These are phyloP conservation scores for Spinibarbus caldwelli DNA, from an alignment of 2,797 vertebrate species.

Conservation along the genomic window DNA sequence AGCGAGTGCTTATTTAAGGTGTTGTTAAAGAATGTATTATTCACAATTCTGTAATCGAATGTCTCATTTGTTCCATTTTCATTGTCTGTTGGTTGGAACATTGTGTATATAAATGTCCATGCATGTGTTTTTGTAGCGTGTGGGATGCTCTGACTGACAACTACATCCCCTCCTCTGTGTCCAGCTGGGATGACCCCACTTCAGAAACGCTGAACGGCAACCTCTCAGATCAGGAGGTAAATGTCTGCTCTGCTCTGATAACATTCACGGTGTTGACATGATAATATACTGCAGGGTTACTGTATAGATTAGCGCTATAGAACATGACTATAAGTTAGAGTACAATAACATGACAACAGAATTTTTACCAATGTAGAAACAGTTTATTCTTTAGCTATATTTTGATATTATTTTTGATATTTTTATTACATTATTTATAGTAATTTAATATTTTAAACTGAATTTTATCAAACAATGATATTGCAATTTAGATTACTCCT, in stretches of 20 bases:
- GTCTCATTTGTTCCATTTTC: slow-evolving; percentile 9
- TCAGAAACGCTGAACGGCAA: slow-evolving; percentile 88
- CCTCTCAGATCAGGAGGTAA: slow-evolving; percentile 88
- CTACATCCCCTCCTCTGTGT: slow-evolving; percentile 83
- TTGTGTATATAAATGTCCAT: slow-evolving; percentile 51
- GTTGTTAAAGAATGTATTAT: not conserved
- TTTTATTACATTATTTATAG: not conserved
- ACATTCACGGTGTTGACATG: not conserved
- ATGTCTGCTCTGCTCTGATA: slow-evolving; percentile 16
- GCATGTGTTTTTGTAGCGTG: slow-evolving; percentile 78
- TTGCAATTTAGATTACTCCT: not conserved
- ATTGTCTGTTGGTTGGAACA: slow-evolving; percentile 14
- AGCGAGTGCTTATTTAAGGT: not conserved
- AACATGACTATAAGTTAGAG: not conserved
- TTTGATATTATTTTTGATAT: not conserved
- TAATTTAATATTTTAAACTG: not conserved
- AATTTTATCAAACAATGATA: not conserved
- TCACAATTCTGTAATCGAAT: not conserved
- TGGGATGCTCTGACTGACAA: slow-evolving; percentile 95
- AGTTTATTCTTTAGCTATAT: too few species aligned
- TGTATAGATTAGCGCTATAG: not conserved
- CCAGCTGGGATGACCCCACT: slow-evolving; percentile 85
- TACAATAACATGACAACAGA: not conserved
- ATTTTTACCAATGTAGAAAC: not conserved
- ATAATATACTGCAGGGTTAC: not conserved